phyloP scores from a whole-genome alignment of 2,888 invertebrate genomes.

The Timandra comae region DNA sequence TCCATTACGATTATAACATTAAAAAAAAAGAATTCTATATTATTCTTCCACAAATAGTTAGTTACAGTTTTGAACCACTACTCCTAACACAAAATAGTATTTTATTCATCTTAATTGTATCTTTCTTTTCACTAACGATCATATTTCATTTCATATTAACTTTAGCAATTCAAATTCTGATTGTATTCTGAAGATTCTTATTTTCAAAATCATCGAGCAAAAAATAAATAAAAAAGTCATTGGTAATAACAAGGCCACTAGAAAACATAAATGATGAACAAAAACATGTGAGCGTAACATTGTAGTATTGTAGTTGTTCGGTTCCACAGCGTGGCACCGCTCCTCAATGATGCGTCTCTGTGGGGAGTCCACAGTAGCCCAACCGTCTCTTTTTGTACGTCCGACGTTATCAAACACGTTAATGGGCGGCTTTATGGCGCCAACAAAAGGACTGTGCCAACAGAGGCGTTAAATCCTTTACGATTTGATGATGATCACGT shows the following conservation, averaged over 20 bases:
- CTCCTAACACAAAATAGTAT: too few relatives aligned
- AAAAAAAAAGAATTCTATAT: too few relatives aligned
- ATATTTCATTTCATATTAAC: too few relatives aligned
- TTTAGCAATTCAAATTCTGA: conserved; percentile 12
- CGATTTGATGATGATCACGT: conserved; percentile 70
- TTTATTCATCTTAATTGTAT: too few relatives aligned
- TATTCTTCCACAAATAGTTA: too few relatives aligned
- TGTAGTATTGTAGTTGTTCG: conserved; percentile 43
- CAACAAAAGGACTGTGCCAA: conserved; percentile 75
- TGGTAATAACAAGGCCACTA: conserved; percentile 37
- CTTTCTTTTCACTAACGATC: too few relatives aligned
- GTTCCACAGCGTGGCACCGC: conserved; percentile 60
- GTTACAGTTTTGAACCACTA: too few relatives aligned
- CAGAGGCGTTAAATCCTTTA: conserved; percentile 77
- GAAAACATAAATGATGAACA: conserved; percentile 35
- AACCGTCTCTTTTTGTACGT: conserved; percentile 67
- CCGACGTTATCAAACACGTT: conserved; percentile 74
- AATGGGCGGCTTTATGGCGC: conserved; percentile 71
- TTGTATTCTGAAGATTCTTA: conserved; percentile 2
- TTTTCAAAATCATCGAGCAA: conserved; percentile 5
- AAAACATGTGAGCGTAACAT: conserved; percentile 47
- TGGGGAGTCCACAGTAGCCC: conserved; percentile 69
- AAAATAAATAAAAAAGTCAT: neutral
- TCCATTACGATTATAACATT: too few relatives aligned
- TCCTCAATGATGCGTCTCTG: conserved; percentile 56